Evolutionary conservation across 2,888 invertebrate species (phyloP).

Genomic region (Trichopoda pennipes): DNA sequence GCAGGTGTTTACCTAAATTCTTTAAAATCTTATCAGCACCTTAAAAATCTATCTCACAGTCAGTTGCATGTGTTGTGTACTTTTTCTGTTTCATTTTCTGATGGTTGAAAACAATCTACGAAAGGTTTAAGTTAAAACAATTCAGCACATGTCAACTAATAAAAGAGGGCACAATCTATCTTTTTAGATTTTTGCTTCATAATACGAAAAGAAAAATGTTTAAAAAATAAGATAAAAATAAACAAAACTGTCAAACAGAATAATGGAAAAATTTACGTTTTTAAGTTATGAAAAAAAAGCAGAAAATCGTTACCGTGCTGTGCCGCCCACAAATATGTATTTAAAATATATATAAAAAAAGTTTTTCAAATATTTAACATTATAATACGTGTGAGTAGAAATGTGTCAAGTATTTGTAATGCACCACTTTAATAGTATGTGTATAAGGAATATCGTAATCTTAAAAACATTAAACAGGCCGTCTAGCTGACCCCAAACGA

Average conservation of each 20-base stretch:
- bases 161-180: constrained; percentile 74
- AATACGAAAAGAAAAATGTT: constrained; percentile 2
- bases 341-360: constrained; percentile 31
- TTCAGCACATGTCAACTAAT: constrained; percentile 74
- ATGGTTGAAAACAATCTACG: constrained; percentile 20
- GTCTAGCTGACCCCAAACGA: constrained; percentile 68
- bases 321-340: constrained; percentile 51
- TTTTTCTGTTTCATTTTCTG: neutral
- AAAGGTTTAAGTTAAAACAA: constrained; percentile 69
- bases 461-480: constrained; percentile 69
- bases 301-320: constrained; percentile 40
- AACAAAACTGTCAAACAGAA: constrained; percentile 44
- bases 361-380: neutral
- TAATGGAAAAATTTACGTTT: constrained; percentile 59
- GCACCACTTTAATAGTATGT: constrained; percentile 16
- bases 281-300: constrained; percentile 36
- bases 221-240: neutral
- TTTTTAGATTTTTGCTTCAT: constrained; percentile 25
- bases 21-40: constrained; percentile 24
- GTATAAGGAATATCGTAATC: constrained; percentile 47
- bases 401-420: constrained; percentile 4
- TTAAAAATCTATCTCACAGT: neutral
- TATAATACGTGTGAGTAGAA: neutral
- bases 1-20: constrained; percentile 19
- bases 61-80: neutral